phyloP scores from a whole-genome alignment of 2,797 vertebrate species.

The Phylloscopus collybita region DNA sequence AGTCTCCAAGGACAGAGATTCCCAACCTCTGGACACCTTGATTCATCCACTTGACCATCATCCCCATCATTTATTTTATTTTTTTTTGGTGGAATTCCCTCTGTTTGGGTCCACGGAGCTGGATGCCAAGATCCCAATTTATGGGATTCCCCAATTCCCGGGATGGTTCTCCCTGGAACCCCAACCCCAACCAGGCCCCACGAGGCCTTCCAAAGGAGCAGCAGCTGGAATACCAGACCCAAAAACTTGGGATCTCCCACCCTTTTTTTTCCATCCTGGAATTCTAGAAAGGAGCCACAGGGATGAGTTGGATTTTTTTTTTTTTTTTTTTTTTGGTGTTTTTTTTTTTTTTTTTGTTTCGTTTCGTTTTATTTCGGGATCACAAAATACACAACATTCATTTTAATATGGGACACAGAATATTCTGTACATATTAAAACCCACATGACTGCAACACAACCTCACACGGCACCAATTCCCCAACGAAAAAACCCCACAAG shows the following conservation, averaged over 20 bases:
- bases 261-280: conserved; percentile 83
- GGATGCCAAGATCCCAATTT: background rate
- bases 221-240: background rate
- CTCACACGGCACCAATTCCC: conserved; percentile 87
- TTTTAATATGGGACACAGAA: conserved; percentile 87
- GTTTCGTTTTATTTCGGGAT: conserved; percentile 77
- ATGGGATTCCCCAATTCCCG: background rate
- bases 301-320: conserved; percentile 63
- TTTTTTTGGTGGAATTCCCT: background rate
- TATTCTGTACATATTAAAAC: conserved; percentile 91
- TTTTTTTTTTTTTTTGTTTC: background rate
- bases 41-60: fast-evolving
- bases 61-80: background rate
- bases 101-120: background rate
- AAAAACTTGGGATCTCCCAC: background rate
- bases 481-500: conserved; percentile 86
- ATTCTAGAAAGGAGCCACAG: conserved; percentile 85
- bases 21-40: background rate
- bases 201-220: background rate
- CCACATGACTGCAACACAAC: conserved; percentile 81
- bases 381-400: conserved; percentile 91
- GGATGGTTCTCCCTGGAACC: background rate
- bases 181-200: background rate
- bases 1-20: background rate
- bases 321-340: background rate